phyloP scores from a whole-genome alignment of 2,113 vertebrate genomes.

The Caloenas nicobarica region DNA sequence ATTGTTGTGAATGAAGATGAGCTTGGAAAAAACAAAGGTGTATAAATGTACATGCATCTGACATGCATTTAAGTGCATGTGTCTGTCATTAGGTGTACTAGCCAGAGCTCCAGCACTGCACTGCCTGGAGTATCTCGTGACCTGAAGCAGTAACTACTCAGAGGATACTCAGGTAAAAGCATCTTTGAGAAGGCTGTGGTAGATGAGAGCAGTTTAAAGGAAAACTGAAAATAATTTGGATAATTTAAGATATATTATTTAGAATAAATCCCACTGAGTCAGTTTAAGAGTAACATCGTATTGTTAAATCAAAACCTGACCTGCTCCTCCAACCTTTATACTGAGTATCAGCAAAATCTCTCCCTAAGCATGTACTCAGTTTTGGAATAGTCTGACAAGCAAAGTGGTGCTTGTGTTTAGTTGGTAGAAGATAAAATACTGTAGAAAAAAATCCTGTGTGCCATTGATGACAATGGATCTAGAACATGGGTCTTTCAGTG shows the following conservation, averaged over 20 bases:
- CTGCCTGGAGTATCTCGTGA: no score
- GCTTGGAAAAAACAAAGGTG: neutral
- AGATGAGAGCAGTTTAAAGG: no score
- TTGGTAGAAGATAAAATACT: neutral
- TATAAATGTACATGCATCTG: neutral
- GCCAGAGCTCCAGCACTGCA: no score
- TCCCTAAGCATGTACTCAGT: fast-evolving
- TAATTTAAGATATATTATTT: neutral
- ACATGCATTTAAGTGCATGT: neutral
- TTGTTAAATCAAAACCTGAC: neutral
- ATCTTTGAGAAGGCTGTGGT: no score
- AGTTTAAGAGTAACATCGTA: neutral
- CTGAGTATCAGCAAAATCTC: neutral
- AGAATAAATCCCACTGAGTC: neutral
- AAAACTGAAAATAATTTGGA: no score
- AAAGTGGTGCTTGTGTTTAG: neutral
- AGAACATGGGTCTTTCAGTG: neutral
- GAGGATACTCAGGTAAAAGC: no score
- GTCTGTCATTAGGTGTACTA: neutral
- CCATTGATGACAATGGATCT: neutral
- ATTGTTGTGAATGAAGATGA: neutral
- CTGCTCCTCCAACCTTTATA: neutral
- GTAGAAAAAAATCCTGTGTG: neutral
- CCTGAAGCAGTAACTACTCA: no score
- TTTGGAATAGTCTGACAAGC: neutral